Conservation (phyloP, 1,140 invertebrate genomes). For the Drosophila oshimai region DNA sequence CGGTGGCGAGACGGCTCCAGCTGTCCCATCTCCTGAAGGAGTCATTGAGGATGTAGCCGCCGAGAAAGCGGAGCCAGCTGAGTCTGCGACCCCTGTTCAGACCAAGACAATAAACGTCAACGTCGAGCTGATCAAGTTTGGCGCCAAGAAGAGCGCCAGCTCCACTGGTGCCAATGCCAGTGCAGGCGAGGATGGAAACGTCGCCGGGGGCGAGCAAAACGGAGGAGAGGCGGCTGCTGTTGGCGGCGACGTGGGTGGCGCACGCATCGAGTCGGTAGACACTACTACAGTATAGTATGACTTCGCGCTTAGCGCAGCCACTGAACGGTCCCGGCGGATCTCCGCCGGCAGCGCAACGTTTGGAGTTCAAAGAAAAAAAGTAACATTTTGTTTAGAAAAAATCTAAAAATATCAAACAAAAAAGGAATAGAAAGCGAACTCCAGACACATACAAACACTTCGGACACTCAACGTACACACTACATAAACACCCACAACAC, state of each 20-base stretch:
- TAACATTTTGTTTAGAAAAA: conserved; percentile 76
- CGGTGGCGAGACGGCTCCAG: conserved; percentile 42
- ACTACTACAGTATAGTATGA: conserved; percentile 83
- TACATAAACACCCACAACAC: conserved; percentile 16
- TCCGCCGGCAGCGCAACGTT: conserved; percentile 60
- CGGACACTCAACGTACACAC: conserved; percentile 39
- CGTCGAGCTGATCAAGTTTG: conserved; percentile 72
- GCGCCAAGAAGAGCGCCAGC: conserved; percentile 53
- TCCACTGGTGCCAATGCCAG: conserved; percentile 35
- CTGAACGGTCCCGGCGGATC: conserved; percentile 70
- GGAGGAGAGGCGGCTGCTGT: conserved; percentile 26
- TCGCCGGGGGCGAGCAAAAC: conserved; percentile 47
- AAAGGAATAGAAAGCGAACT: conserved; percentile 54
- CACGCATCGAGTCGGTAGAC: conserved; percentile 80
- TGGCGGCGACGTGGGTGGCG: conserved; percentile 48
- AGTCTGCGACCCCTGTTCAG: conserved; percentile 48
- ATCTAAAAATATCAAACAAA: conserved; percentile 57
- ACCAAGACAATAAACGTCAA: conserved; percentile 76
- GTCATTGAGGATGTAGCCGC: conserved; percentile 45
- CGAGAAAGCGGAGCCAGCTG: conserved; percentile 38
- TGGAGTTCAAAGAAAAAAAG: conserved; percentile 77
- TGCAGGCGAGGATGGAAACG: conserved; percentile 35
- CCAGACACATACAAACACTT: conserved; percentile 33
- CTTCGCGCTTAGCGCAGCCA: conserved; percentile 56
- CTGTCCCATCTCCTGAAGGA: conserved; percentile 20